Evolutionary conservation across 2,113 vertebrate species (phyloP).

Genomic region (Zootoca vivipara): DNA sequence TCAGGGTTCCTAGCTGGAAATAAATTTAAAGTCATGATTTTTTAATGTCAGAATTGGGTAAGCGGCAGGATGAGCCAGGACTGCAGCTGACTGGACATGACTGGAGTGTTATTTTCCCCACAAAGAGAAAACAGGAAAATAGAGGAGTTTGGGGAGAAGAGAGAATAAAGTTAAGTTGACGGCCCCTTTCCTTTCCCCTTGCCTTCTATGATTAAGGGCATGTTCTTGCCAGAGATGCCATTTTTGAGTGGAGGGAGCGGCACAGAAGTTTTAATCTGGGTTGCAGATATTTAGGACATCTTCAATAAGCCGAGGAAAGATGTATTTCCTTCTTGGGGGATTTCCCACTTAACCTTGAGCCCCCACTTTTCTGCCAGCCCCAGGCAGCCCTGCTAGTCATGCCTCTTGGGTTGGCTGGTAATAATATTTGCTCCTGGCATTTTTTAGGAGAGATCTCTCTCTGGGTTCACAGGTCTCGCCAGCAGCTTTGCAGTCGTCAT

Average conservation of each 20-base stretch:
- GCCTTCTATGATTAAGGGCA: neutral
- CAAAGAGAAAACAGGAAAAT: neutral
- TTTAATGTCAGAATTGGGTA: neutral
- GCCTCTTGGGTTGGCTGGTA: neutral
- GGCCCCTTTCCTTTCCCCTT: neutral
- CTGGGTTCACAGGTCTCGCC: neutral
- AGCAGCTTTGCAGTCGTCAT: neutral
- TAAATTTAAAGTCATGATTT: neutral
- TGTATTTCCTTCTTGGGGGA: neutral
- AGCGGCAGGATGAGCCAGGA: neutral
- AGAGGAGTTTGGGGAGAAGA: neutral
- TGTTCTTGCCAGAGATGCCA: neutral
- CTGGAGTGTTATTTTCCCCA: too few species aligned
- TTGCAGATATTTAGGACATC: neutral
- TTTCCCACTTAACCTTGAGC: neutral
- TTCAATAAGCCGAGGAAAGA: neutral
- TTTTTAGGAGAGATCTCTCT: neutral
- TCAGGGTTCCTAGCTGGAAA: constrained; percentile 16
- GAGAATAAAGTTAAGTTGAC: neutral
- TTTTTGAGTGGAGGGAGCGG: neutral
- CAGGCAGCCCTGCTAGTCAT: neutral
- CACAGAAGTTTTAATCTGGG: neutral
- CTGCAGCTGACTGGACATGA: neutral
- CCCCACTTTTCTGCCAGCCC: neutral
- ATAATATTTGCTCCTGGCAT: neutral